Conservation (phyloP, 53 echinoderm and acorn worm genomes). For the Paracentrotus lividus region DNA sequence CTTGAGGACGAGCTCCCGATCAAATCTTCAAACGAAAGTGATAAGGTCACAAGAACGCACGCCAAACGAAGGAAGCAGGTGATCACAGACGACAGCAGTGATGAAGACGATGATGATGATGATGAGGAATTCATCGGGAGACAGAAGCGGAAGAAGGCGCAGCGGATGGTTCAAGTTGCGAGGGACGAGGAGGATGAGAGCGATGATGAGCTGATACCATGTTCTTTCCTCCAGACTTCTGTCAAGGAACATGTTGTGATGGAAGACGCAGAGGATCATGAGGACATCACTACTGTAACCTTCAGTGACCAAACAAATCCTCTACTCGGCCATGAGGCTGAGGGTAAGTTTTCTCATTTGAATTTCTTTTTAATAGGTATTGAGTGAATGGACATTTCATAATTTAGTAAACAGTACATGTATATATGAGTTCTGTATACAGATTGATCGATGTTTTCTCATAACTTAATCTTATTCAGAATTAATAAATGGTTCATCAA, state of each 20-base stretch:
- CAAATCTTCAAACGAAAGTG: slow-evolving; percentile 57
- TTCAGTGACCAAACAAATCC: not conserved
- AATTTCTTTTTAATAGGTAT: not conserved
- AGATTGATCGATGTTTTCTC: no score
- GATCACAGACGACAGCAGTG: slow-evolving; percentile 55
- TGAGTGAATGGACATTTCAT: no score
- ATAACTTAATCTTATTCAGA: no score
- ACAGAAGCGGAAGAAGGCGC: slow-evolving; percentile 40
- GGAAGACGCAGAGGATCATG: not conserved
- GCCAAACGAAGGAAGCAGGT: slow-evolving; percentile 42
- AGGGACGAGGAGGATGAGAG: slow-evolving; percentile 65
- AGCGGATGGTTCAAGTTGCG: slow-evolving; percentile 47
- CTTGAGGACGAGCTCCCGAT: not conserved
- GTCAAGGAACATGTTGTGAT: not conserved
- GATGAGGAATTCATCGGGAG: slow-evolving; percentile 32
- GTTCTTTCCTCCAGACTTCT: slow-evolving; percentile 43
- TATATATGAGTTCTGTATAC: no score
- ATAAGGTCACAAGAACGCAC: not conserved
- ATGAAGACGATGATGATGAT: slow-evolving; percentile 25
- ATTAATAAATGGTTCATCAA: no score
- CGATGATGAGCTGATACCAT: slow-evolving; percentile 61
- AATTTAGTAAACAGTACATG: no score
- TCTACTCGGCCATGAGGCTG: not conserved
- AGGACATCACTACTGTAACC: not conserved
- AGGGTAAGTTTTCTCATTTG: not conserved